phyloP scores from a whole-genome alignment of 1,140 invertebrate species.

The Pentalonia nigronervosa region DNA sequence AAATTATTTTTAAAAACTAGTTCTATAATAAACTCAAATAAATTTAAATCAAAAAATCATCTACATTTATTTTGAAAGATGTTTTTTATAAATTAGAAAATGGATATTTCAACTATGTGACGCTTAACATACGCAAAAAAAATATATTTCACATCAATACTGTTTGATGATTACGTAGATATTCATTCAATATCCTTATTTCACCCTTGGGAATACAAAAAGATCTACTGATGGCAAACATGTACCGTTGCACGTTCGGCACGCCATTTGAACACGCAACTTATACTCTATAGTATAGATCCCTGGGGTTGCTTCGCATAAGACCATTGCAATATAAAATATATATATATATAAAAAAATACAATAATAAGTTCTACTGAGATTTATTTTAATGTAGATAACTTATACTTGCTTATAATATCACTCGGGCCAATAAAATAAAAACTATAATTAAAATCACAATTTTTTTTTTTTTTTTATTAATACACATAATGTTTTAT shows the following conservation, averaged over 20 bases:
- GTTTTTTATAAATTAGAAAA: background rate
- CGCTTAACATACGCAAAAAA: background rate
- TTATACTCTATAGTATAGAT: background rate
- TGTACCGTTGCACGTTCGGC: background rate
- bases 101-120: background rate
- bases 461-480: too few species aligned
- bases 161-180: background rate
- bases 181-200: slow-evolving; percentile 5
- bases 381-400: background rate
- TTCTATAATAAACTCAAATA: background rate
- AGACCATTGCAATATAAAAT: background rate
- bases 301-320: background rate
- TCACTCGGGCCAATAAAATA: background rate
- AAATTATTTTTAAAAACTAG: background rate
- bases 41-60: background rate
- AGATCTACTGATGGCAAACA: background rate
- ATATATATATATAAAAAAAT: background rate
- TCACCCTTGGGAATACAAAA: background rate
- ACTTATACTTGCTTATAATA: background rate
- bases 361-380: background rate
- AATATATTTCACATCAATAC: background rate
- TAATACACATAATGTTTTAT: too few species aligned
- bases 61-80: background rate
- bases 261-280: slow-evolving; percentile 29
- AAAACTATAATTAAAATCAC: background rate